These are phyloP conservation scores for Formica exsecta DNA, from an alignment of 1,140 invertebrate species.

Conservation along the genomic window DNA sequence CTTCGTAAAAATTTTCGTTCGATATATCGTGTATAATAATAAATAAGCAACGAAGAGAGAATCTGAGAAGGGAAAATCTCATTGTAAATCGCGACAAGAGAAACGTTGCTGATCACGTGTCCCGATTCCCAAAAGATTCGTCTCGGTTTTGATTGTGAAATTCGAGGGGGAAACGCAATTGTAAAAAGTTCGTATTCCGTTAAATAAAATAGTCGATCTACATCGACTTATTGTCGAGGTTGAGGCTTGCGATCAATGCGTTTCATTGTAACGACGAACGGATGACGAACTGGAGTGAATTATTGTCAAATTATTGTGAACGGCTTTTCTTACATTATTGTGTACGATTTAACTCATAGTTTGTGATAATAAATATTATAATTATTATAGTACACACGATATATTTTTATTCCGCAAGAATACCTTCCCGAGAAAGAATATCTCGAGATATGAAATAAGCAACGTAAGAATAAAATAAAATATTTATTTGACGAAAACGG, in stretches of 20 bases:
- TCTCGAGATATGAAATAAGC: no score
- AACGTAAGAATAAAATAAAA: neutral
- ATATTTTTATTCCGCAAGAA: neutral
- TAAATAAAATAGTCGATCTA: no score
- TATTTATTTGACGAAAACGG: neutral
- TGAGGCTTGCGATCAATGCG: neutral
- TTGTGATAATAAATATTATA: constrained; percentile 86
- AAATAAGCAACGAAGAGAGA: neutral
- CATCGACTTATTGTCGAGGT: neutral
- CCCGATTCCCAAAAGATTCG: neutral
- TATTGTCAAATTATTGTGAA: constrained; percentile 67
- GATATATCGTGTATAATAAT: constrained; percentile 56
- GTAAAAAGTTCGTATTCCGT: neutral
- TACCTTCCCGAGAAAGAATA: neutral
- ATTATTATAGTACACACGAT: constrained; percentile 70
- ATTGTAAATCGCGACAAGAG: constrained; percentile 4
- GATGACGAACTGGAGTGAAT: constrained; percentile 23
- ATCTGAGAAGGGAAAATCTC: constrained; percentile 33
- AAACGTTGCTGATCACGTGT: no score
- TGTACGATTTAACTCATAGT: constrained; percentile 83
- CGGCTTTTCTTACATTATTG: constrained; percentile 80
- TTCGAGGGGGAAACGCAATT: neutral
- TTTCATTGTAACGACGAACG: constrained; percentile 12
- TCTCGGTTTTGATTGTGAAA: neutral
- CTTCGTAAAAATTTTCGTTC: constrained; percentile 67